Base-by-base conservation (phyloP, 2,113 vertebrate species). In the Glaucomys volans region DNA sequence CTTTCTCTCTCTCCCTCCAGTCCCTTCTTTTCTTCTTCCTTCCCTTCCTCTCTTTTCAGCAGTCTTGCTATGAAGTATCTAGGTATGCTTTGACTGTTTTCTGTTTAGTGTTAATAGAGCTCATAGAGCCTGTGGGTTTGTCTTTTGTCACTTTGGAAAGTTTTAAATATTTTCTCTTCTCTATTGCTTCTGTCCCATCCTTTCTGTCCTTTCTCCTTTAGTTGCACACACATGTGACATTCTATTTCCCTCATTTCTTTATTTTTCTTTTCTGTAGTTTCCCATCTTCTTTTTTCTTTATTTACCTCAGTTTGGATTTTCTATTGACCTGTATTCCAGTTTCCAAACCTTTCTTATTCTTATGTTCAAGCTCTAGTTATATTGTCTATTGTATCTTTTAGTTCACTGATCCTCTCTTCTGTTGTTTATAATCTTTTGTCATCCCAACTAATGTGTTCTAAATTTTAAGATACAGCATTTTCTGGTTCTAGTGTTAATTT, bases 341-440 rank as follows among this genome's bases (percentile, higher is more conserved):
- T 96, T 95, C 50, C 17, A 86, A 92, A 66, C 35, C 40, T 59
- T 14, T 75, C 16, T 67, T 62, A 50, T 32, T 83, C 47, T 87
- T 37, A 16, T 82, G 30, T 82, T 87, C 28, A 72, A 89, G 17
- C 44, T 59, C 66, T 67, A 69, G 30, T 89, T 4, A 44, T 79
- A 79, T 88, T 94, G n/a, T 89, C 79, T 85, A 89, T 30, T 77
- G 37, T 93, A 57, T 81, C 24, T 69, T 67, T 71, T 94, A 50
- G 66, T 72, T 89, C 16, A 87, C 40, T 62, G 74, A 35, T 91
- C 37, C 3, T 74, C 7, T 79, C 0, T 81, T 93, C n/a, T 92
- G 14, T 42, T 86, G 37, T 85, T n/a, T 89, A 85, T 54, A 94
- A 40, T 69, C 20, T 50, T 90, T 92, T 79, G 5, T 82, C 69